A percentile compares a stretch with the other conserved stretches of the same genome.
These are phyloP conservation scores for Athene cunicularia DNA, from an alignment of 2,113 vertebrate species.

Conservation along the genomic window DNA sequence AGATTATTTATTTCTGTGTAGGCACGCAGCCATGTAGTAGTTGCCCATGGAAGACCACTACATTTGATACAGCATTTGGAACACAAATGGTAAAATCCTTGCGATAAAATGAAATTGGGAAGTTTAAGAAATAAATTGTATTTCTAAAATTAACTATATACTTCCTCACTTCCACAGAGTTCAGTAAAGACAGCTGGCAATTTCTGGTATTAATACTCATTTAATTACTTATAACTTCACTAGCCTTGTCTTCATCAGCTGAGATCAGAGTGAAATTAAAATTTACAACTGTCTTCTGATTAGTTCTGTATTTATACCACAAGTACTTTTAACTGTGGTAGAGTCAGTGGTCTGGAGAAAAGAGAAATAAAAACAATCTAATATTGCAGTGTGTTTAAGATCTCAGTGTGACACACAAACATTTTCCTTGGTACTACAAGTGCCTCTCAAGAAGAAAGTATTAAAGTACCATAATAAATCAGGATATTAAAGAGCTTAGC, in stretches of 20 bases:
- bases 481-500: neutral
- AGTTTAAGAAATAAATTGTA: neutral
- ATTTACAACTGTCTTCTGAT: neutral
- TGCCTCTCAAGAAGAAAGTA: neutral
- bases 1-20: neutral
- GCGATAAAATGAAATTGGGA: neutral
- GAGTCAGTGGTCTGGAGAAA: neutral
- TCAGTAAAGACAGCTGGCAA: neutral
- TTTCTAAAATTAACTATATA: neutral
- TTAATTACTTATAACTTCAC: neutral
- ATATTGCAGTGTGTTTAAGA: neutral
- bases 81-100: neutral
- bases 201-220: neutral
- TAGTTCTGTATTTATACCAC: neutral
- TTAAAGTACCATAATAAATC: neutral
- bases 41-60: neutral
- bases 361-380: neutral
- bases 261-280: neutral
- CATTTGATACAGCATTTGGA: neutral
- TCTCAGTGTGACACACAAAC: neutral
- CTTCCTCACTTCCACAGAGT: neutral
- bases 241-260: neutral
- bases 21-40: neutral
- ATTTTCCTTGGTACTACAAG: neutral
- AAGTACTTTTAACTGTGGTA: neutral